Percentiles rank a stretch among this genome's conserved stretches.
Conservation (phyloP, 2,797 vertebrate genomes). For the Silurus lanzhouensis region DNA sequence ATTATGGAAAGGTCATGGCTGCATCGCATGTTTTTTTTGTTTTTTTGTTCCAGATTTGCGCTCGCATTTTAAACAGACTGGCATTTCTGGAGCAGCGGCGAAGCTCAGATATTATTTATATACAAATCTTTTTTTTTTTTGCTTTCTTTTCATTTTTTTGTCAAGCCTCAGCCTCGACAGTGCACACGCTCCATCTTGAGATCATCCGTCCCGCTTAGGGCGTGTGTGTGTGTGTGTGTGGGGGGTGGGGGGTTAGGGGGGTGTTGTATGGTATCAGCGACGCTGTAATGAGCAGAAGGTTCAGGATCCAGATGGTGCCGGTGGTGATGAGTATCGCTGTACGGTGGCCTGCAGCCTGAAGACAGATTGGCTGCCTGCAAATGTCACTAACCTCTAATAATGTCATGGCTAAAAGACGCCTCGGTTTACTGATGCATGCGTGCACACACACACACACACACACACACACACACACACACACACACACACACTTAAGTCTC, state of each 20-base stretch:
- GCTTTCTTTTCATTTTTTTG: slow-evolving; percentile 21
- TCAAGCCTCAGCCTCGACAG: slow-evolving; percentile 23
- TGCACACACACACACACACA: background rate
- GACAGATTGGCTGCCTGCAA: slow-evolving; percentile 54
- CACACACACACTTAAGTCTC: background rate
- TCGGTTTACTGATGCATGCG: background rate
- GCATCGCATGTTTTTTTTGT: slow-evolving; percentile 16
- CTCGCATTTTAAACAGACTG: slow-evolving; percentile 54
- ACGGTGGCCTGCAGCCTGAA: slow-evolving; percentile 45
- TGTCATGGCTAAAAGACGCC: slow-evolving; percentile 56
- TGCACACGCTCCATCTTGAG: slow-evolving; percentile 30
- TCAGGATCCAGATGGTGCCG: slow-evolving; percentile 52
- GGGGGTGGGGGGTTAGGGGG: background rate
- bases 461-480: too few relatives aligned
- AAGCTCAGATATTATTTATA: slow-evolving; percentile 37
- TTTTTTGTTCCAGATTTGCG: slow-evolving; percentile 41
- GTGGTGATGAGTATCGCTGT: slow-evolving; percentile 51
- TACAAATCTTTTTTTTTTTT: slow-evolving; percentile 25
- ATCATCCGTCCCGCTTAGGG: slow-evolving; percentile 27
- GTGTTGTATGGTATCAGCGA: slow-evolving; percentile 39
- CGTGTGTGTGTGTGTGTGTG: background rate
- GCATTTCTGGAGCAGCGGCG: slow-evolving; percentile 42
- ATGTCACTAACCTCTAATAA: slow-evolving; percentile 63
- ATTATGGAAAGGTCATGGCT: slow-evolving; percentile 58
- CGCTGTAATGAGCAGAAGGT: slow-evolving; percentile 45